These are phyloP conservation scores for Sturnira hondurensis DNA, from an alignment of 2,113 vertebrate species.

Conservation along the genomic window DNA sequence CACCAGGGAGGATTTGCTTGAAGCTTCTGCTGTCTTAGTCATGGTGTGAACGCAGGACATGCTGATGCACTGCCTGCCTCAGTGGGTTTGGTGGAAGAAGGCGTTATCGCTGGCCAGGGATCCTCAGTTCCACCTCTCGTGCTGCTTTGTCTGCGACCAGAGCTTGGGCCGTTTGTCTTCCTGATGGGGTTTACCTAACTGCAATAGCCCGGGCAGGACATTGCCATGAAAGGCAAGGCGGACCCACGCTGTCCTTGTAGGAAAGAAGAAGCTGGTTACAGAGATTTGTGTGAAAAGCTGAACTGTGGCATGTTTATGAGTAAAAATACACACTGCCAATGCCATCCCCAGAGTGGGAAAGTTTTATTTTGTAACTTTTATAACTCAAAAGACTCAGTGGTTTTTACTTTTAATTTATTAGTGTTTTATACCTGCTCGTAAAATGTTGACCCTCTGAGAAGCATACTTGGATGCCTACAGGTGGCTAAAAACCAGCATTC, in stretches of 20 bases:
- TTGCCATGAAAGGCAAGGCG: neutral
- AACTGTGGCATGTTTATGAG: neutral
- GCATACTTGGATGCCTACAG: neutral
- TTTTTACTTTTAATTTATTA: constrained; percentile 45
- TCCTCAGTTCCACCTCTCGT: neutral
- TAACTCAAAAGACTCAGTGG: neutral
- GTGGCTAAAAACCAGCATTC: neutral
- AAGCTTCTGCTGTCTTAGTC: neutral
- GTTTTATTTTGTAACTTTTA: constrained; percentile 38
- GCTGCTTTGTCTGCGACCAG: neutral
- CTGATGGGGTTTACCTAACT: neutral
- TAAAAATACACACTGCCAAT: neutral
- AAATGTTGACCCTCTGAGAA: constrained; percentile 16
- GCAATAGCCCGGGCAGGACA: neutral
- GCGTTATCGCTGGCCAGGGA: neutral
- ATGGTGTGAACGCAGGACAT: neutral
- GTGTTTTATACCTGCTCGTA: neutral
- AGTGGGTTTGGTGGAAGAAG: neutral
- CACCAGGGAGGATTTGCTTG: neutral
- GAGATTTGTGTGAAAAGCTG: neutral
- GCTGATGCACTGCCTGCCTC: neutral
- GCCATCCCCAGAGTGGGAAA: neutral
- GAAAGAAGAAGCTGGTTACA: neutral
- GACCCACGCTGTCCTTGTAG: neutral
- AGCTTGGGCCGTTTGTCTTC: neutral